Percentiles rank a stretch among this genome's conserved stretches.
Conservation (phyloP, 2,113 vertebrate genomes). For the Neoarius graeffei region DNA sequence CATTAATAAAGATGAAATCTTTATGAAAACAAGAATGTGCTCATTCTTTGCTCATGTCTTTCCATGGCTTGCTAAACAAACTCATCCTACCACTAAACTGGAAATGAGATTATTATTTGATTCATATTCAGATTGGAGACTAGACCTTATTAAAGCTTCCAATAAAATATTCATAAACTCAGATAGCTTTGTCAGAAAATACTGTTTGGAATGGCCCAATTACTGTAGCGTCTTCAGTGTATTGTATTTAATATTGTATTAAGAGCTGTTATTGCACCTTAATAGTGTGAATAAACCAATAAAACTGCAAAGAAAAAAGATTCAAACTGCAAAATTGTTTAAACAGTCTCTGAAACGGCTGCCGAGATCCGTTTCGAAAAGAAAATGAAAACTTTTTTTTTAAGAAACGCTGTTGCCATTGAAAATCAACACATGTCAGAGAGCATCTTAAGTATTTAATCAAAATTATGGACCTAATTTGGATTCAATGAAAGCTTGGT, state of each 20-base stretch:
- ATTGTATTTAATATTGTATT: background rate
- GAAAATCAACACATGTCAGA: background rate
- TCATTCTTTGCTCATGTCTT: background rate
- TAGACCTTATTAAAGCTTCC: background rate
- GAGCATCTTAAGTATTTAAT: background rate
- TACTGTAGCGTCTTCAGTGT: background rate
- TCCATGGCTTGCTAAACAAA: background rate
- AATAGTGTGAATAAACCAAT: slow-evolving; percentile 9
- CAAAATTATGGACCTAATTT: background rate
- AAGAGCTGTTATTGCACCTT: background rate
- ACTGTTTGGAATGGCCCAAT: background rate
- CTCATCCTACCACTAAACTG: background rate
- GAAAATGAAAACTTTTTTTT: background rate
- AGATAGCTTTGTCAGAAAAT: background rate
- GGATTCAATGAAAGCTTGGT: background rate
- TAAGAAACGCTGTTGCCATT: background rate
- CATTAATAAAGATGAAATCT: background rate
- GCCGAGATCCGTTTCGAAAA: background rate
- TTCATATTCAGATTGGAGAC: background rate
- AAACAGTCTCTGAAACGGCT: background rate
- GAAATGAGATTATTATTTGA: background rate
- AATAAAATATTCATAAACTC: slow-evolving; percentile 4
- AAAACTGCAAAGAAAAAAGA: background rate
- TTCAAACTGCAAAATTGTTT: background rate
- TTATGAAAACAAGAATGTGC: background rate